Percentiles rank a stretch among this genome's conserved stretches.
Evolutionary conservation across 2,797 vertebrate genomes (phyloP).

Genomic region (Cryptoblepharus egeriae): DNA sequence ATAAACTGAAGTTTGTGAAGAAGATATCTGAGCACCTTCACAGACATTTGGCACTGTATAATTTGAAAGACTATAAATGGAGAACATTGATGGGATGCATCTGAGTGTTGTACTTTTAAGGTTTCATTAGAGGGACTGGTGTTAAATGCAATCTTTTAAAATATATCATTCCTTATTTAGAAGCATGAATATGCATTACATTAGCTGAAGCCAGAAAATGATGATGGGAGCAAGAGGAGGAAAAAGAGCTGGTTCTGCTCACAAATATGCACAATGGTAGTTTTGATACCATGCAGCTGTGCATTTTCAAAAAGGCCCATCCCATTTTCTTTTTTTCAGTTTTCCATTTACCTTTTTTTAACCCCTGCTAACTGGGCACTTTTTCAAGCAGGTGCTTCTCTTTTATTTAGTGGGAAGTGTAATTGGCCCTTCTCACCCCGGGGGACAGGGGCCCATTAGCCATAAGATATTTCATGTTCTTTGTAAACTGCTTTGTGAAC

Average conservation of each 20-base stretch:
- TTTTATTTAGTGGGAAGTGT: no score
- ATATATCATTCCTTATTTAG: background rate
- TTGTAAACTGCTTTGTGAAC: no score
- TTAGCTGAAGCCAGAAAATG: background rate
- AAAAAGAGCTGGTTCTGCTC: background rate
- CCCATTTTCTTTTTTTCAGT: background rate
- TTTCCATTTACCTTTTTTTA: background rate
- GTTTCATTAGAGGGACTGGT: background rate
- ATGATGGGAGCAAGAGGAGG: background rate
- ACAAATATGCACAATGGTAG: background rate
- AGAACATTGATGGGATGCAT: background rate
- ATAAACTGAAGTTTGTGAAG: no score
- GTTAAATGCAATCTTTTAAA: background rate
- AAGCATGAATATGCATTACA: background rate
- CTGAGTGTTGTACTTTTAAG: background rate
- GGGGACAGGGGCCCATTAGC: no score
- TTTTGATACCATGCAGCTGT: background rate
- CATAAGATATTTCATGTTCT: no score
- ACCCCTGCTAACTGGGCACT: no score
- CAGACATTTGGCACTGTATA: slow-evolving; percentile 10
- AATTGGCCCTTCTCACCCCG: no score
- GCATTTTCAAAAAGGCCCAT: background rate
- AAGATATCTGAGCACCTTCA: no score
- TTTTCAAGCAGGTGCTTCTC: no score
- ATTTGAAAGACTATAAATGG: background rate